phyloP scores from a whole-genome alignment of 2,888 invertebrate species.

The Trichogramma dendrolimi region DNA sequence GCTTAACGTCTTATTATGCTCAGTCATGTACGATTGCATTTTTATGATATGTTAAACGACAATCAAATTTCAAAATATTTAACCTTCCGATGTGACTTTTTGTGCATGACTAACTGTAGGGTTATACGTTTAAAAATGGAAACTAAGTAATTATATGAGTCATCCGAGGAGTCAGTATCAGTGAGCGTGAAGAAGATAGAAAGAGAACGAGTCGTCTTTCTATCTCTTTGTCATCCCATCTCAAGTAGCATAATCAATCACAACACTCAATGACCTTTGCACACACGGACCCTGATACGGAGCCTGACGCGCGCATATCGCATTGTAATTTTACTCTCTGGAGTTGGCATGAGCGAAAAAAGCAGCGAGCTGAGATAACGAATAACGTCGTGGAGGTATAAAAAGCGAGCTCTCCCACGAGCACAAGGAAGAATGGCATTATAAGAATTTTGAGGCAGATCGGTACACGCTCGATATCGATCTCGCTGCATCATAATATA shows the following conservation, averaged over 20 bases:
- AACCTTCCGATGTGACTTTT: no score
- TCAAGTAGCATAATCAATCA: constrained; percentile 18
- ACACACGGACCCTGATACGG: not conserved
- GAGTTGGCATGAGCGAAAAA: not conserved
- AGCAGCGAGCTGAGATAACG: not conserved
- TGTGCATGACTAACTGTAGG: no score
- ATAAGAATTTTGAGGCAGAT: constrained; percentile 18
- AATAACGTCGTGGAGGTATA: not conserved
- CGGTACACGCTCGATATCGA: constrained; percentile 29
- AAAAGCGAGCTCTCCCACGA: not conserved
- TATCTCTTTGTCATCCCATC: not conserved
- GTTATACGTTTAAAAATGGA: no score
- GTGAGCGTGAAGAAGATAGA: no score
- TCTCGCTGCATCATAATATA: constrained; percentile 5
- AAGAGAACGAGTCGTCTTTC: not conserved
- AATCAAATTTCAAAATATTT: no score
- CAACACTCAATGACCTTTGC: constrained; percentile 18
- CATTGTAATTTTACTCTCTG: no score
- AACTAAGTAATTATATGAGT: no score
- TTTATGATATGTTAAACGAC: no score
- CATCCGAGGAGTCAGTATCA: no score
- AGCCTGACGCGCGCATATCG: not conserved
- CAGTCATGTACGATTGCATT: no score
- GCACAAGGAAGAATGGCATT: constrained; percentile 12
- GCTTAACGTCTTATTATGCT: no score